Evolutionary conservation across 92 coral and sea anemone genomes (phyloP), one percentile per base, ranked within the genome.

Genomic region (Phenganax subtilis): DNA sequence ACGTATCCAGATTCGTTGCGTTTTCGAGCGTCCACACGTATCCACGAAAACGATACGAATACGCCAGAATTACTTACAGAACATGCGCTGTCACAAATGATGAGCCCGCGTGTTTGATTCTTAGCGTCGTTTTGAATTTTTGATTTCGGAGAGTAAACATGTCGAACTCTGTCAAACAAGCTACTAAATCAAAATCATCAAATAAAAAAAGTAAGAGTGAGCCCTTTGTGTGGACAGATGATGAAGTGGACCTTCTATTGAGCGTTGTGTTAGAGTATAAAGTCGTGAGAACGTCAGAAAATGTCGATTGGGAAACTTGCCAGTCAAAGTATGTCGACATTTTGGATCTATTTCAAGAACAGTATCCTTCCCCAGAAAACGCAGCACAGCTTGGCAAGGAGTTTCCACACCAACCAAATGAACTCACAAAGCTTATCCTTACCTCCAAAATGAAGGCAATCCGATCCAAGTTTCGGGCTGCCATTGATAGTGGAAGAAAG

Each of bases 391-490:
- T 67, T 20, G 73, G 73, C 17, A 67, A 71, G 51, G 76, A 71
- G 37, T 71, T 16, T 20, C 76, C 76, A 20, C 76, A 71, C 20
- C 9, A 25, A 71, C 12, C 31, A 20, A 59, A 11, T 10, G 53
- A 71, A 20, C 12, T 71, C 8, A 20, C 76, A 8, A 71, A 71
- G 20, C 14, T 17, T 20, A 71, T 71, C 51, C 12, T 71, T 30
- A 71, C 76, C 14, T 20, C 76, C 12, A 71, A 71, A 37, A 12
- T 71, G 14, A 71, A 71, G 76, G 37, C 51, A 20, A 71, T 71
- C 54, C 20, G 76, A 10, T 37, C 12, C 9, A 71, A 71, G 20
- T 71, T 25, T 30, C 0, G 76, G 10, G 9, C 12, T 30, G 76
- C 76, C 12, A 55, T 71, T 10, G 80, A 75, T 56, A 53, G 55